A percentile compares a stretch with the other conserved stretches of the same genome.
Conservation (phyloP, 2,797 vertebrate species). For the Chiloscyllium punctatum region DNA sequence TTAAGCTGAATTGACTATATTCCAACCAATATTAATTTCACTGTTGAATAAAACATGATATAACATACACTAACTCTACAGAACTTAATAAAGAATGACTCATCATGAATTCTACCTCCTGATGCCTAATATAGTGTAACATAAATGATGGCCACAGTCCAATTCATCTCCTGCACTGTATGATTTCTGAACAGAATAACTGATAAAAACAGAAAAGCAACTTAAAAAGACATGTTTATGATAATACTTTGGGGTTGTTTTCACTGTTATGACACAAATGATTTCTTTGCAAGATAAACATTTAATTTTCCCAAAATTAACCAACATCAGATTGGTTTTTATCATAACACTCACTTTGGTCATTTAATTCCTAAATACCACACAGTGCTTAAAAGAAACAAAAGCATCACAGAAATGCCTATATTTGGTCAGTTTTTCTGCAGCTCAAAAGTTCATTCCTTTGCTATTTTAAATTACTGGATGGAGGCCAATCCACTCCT, state of each 20-base stretch:
- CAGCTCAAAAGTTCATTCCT: constrained; percentile 64
- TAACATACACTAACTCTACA: background rate
- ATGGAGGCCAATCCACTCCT: constrained; percentile 54
- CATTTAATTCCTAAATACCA: constrained; percentile 5
- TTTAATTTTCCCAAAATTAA: constrained; percentile 1
- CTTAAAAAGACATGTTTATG: constrained; percentile 10
- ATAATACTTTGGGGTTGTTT: background rate
- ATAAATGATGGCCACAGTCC: background rate
- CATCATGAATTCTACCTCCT: background rate
- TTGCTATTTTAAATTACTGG: constrained; percentile 64
- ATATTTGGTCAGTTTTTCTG: constrained; percentile 71
- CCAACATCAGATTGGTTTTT: background rate
- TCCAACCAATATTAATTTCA: background rate
- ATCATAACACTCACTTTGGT: background rate
- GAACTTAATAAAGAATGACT: background rate
- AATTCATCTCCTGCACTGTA: background rate
- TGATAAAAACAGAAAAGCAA: background rate
- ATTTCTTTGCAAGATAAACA: constrained; percentile 8
- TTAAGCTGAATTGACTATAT: background rate
- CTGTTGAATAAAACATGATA: background rate
- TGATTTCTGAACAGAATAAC: background rate
- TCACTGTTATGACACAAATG: background rate
- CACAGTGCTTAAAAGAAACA: background rate
- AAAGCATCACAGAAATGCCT: constrained; percentile 58
- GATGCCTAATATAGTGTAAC: background rate